Evolutionary conservation across 2,797 vertebrate genomes (phyloP).

Genomic region (Mastacembelus armatus): DNA sequence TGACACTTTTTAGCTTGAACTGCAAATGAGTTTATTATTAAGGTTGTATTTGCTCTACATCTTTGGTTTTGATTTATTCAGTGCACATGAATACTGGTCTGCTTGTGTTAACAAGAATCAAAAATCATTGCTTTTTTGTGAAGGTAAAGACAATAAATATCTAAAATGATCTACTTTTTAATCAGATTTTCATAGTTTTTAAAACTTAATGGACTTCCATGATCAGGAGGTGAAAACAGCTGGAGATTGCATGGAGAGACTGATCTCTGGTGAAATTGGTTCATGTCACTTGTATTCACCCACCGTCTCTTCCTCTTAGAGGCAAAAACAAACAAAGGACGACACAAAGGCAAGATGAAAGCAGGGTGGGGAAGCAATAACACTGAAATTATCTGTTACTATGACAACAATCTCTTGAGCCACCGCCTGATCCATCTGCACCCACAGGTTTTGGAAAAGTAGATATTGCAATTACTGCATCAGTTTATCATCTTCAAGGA

Average conservation of each 20-base stretch:
- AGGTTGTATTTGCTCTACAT: slow-evolving; percentile 1
- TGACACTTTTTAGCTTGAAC: slow-evolving; percentile 29
- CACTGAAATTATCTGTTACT: slow-evolving; percentile 43
- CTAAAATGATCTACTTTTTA: neutral
- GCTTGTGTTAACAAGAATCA: neutral
- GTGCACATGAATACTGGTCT: neutral
- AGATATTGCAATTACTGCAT: slow-evolving; percentile 12
- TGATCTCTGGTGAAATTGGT: neutral
- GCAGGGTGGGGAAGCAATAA: slow-evolving; percentile 9
- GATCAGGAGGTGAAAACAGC: slow-evolving; percentile 3
- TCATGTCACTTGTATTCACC: neutral
- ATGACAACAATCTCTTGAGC: slow-evolving; percentile 50
- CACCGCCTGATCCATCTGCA: slow-evolving; percentile 17
- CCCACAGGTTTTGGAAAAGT: slow-evolving; percentile 3
- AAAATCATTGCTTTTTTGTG: neutral
- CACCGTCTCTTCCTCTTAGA: neutral
- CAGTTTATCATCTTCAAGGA: neutral
- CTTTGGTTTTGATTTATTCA: neutral
- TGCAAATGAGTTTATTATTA: slow-evolving; percentile 17
- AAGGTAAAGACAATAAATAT: neutral
- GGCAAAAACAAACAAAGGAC: slow-evolving; percentile 16
- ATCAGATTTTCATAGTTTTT: neutral
- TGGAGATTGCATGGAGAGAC: neutral
- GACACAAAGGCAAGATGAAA: slow-evolving; percentile 14
- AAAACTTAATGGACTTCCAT: neutral